These are phyloP conservation scores for Tinamus major DNA, from an alignment of 2,797 vertebrate species.

Conservation along the genomic window DNA sequence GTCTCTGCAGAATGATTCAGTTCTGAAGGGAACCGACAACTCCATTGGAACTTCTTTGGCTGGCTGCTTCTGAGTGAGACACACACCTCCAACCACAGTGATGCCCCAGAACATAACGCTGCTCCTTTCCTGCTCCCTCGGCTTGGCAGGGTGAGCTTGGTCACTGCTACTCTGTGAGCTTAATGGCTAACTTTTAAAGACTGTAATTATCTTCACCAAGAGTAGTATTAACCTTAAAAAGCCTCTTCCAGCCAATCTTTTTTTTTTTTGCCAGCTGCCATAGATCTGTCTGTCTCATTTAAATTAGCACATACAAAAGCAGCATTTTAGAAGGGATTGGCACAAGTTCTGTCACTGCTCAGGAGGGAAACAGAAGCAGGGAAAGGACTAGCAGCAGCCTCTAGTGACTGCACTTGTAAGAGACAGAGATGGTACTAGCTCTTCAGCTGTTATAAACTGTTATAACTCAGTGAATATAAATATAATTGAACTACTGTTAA, in stretches of 20 bases:
- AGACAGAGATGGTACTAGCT: background rate
- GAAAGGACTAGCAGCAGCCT: constrained; percentile 1
- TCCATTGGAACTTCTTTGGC: background rate
- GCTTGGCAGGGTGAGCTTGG: fast-evolving
- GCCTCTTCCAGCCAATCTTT: constrained; percentile 23
- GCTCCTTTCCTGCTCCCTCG: background rate
- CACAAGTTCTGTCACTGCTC: constrained; percentile 31
- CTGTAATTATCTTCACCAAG: constrained; percentile 48
- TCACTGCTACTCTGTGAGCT: background rate
- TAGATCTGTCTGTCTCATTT: constrained; percentile 47
- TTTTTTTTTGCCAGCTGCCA: constrained; percentile 52
- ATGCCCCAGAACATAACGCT: background rate
- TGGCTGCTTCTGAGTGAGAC: background rate
- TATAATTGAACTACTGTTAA: background rate
- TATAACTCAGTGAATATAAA: constrained; percentile 26
- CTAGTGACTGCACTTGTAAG: background rate
- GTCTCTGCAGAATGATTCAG: background rate
- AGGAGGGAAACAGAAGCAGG: constrained; percentile 1
- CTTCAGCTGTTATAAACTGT: constrained; percentile 15
- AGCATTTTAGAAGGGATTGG: constrained; percentile 27
- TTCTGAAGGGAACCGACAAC: background rate
- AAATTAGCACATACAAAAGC: constrained; percentile 27
- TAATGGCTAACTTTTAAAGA: constrained; percentile 30
- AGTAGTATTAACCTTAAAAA: constrained; percentile 43
- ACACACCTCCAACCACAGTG: background rate